Conservation (phyloP, 2,888 invertebrate genomes). For the Tineola bisselliella region DNA sequence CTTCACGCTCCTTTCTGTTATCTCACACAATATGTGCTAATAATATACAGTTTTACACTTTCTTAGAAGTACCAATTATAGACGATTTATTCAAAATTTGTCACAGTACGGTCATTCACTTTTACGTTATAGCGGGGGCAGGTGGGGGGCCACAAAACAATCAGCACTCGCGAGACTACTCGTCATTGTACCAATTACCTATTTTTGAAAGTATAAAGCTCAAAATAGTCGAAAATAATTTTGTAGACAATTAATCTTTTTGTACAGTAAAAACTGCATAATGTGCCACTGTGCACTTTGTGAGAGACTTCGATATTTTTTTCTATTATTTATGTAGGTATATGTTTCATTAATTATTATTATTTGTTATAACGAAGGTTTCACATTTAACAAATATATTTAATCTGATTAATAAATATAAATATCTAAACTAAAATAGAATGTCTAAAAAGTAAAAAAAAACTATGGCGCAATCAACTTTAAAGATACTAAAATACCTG, state of each 20-base stretch:
- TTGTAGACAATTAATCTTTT: constrained; percentile 2
- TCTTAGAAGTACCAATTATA: constrained; percentile 1
- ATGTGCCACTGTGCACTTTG: constrained; percentile 1
- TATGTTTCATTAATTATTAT: too few species aligned
- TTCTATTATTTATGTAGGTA: background rate
- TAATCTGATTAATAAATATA: too few species aligned
- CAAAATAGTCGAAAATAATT: background rate
- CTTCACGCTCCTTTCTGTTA: background rate
- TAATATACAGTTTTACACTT: background rate
- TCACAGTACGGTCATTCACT: constrained; percentile 10
- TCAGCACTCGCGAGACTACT: background rate
- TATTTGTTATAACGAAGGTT: background rate
- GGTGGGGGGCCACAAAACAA: background rate
- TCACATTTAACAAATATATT: too few species aligned
- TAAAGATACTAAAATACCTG: background rate
- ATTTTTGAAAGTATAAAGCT: background rate
- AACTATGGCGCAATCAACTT: background rate
- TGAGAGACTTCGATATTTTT: background rate
- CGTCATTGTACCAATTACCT: background rate
- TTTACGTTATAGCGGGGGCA: too few species aligned
- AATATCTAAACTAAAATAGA: background rate
- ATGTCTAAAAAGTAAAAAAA: background rate
- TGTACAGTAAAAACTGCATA: background rate
- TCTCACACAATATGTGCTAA: background rate
- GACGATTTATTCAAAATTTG: constrained; percentile 10